Base-by-base conservation (phyloP, 2,797 vertebrate genomes). In the Cirrhinus molitorella region DNA sequence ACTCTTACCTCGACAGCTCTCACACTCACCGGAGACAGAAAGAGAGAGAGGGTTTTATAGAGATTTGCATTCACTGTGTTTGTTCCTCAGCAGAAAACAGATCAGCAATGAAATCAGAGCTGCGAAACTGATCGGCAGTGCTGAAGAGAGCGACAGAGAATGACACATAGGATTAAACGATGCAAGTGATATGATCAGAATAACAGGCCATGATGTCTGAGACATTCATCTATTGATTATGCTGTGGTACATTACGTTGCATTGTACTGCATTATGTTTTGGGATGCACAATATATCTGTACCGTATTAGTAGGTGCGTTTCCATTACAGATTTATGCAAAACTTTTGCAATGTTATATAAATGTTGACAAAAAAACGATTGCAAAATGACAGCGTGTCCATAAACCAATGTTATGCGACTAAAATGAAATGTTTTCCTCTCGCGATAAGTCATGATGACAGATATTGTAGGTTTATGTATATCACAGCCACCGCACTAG, bases 91-190 rank as follows among this genome's bases (percentile, higher is more conserved):
- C 63, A 78, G 47, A 59, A 73, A 76, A 40, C 68, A 43, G 55
- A 80, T 82, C 49, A 57, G 63, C 57, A 66, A 55, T 59, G 77
- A 79, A 74, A 85, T 81, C 37, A 70, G 70, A 88, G 61, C 76
- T 65, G 59, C 49, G 45, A 51, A 82, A 65, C 71, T 17, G 74
- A 72, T 68, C 28, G 25, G 63, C 43, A 75, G 73, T 13, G 67
- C 6, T 40, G 25, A 72, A 63, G 34, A 34, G 34, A 59, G 45
- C 43, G 40, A 76, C 17, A 17, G 28, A 68, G 21, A 70, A 53
- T 43, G 45, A 55, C 59, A 74, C 40, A 40, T 13, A 7, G 13
- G 57, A 25, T 51, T 21, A 80, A 65, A 51, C n/a, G 31, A 67
- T 61, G 25, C 11, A 28, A 31, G 37, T n/a, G 63, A 45, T 25